phyloP scores from a whole-genome alignment of 2,888 invertebrate genomes.

The Acanthosoma haemorrhoidale region DNA sequence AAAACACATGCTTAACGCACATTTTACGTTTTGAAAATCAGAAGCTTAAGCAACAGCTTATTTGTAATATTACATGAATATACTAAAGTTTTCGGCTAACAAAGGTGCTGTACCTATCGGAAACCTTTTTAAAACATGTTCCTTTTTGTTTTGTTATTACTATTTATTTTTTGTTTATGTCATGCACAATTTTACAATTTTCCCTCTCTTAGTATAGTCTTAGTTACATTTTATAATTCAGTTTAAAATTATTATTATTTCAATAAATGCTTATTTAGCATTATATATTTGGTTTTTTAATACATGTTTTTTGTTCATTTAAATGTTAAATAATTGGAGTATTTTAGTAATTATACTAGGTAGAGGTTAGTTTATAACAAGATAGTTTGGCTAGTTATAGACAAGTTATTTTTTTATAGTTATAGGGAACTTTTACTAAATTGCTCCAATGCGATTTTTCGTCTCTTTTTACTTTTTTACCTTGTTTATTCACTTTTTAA shows the following conservation, averaged over 20 bases:
- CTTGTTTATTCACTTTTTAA: background rate
- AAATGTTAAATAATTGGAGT: constrained; percentile 15
- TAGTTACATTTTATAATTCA: constrained; percentile 9
- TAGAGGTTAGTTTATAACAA: constrained; percentile 21
- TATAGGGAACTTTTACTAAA: constrained; percentile 24
- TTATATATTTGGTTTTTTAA: constrained; percentile 16
- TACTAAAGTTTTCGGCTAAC: background rate
- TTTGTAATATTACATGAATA: background rate
- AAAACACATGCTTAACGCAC: constrained; percentile 16
- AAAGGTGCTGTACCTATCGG: background rate
- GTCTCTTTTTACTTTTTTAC: constrained; percentile 10
- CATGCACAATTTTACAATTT: constrained; percentile 15
- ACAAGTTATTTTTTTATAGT: constrained; percentile 15
- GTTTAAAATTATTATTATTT: too few relatives aligned
- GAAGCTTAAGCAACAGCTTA: constrained; percentile 27
- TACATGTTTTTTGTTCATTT: background rate
- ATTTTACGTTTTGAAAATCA: background rate
- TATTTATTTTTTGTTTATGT: constrained; percentile 15
- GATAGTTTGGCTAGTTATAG: background rate
- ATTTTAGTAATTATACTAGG: constrained; percentile 21
- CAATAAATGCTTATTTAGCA: constrained; percentile 19
- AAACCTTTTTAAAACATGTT: background rate
- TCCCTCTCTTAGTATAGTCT: constrained; percentile 6
- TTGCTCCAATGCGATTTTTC: constrained; percentile 21
- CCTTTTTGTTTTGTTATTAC: too few relatives aligned